A percentile compares a stretch with the other conserved stretches of the same genome.
These are phyloP conservation scores for Phaenicophaeus curvirostris DNA, from an alignment of 2,797 vertebrate genomes.

Conservation along the genomic window DNA sequence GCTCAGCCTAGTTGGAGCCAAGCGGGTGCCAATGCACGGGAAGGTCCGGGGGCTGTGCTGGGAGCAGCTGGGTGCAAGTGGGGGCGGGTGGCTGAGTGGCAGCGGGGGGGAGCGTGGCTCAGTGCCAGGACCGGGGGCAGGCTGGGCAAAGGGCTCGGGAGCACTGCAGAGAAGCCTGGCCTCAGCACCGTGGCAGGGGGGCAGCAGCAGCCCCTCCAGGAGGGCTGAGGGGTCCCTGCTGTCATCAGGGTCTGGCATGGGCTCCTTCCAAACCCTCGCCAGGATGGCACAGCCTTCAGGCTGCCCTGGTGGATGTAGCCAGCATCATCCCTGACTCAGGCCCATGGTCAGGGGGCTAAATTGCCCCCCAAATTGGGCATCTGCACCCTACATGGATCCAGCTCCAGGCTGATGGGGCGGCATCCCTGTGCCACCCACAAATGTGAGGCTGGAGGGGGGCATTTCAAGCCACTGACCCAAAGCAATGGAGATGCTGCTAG, in stretches of 20 bases:
- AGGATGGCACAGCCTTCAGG: accelerated
- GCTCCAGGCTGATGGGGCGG: accelerated
- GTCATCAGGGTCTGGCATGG: accelerated
- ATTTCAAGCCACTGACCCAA: accelerated
- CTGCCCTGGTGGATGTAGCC: accelerated
- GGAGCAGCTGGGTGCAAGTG: neutral
- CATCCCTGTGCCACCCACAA: neutral
- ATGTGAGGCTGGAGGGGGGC: accelerated
- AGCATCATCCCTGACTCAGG: neutral
- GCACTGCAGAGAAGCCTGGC: neutral
- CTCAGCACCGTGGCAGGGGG: accelerated
- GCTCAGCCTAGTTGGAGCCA: neutral
- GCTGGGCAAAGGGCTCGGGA: constrained; percentile 21
- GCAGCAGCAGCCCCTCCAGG: accelerated
- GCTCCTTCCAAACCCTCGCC: neutral
- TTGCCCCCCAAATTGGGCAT: accelerated
- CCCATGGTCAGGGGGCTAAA: accelerated
- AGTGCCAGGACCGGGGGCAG: constrained; percentile 17
- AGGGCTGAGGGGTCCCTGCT: neutral
- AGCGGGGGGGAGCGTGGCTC: neutral
- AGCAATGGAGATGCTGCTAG: neutral
- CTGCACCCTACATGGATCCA: accelerated
- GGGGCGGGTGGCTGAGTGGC: accelerated
- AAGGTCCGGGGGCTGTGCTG: accelerated
- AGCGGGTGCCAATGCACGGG: neutral